Conservation (phyloP, 2,113 vertebrate genomes). For the Thinocorus orbignyianus region DNA sequence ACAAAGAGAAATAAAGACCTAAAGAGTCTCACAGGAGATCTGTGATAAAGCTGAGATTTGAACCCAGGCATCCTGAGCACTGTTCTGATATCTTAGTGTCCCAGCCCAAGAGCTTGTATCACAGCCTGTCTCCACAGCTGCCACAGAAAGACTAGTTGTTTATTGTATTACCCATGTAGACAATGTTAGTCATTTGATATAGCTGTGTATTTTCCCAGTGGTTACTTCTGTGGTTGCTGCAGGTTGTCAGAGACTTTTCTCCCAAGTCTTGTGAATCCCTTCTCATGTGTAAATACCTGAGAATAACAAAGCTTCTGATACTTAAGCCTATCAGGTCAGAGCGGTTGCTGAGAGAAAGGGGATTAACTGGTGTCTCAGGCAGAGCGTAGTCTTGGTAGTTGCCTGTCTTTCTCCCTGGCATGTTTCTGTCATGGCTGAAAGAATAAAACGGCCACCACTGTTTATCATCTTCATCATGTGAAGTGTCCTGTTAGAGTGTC, state of each 20-base stretch:
- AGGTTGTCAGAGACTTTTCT: neutral
- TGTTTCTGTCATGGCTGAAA: neutral
- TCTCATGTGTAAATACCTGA: slow-evolving; percentile 21
- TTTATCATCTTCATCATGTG: neutral
- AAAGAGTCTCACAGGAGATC: neutral
- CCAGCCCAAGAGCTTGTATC: neutral
- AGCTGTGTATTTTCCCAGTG: neutral
- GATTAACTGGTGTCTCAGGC: neutral
- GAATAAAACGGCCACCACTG: neutral
- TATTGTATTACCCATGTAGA: neutral
- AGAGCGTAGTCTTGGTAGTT: neutral
- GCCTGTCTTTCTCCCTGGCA: neutral
- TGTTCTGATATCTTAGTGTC: neutral
- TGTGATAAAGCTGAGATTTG: neutral
- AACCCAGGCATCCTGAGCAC: neutral
- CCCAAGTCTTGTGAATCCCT: neutral
- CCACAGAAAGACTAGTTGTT: neutral
- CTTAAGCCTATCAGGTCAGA: neutral
- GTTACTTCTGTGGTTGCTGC: neutral
- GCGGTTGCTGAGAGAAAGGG: neutral
- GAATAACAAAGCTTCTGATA: neutral
- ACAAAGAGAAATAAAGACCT: neutral
- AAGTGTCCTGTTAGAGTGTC: neutral
- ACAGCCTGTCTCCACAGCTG: neutral
- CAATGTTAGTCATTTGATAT: neutral